Conservation (phyloP, 2,888 invertebrate species). For the Mesodorylaimus sp. region DNA sequence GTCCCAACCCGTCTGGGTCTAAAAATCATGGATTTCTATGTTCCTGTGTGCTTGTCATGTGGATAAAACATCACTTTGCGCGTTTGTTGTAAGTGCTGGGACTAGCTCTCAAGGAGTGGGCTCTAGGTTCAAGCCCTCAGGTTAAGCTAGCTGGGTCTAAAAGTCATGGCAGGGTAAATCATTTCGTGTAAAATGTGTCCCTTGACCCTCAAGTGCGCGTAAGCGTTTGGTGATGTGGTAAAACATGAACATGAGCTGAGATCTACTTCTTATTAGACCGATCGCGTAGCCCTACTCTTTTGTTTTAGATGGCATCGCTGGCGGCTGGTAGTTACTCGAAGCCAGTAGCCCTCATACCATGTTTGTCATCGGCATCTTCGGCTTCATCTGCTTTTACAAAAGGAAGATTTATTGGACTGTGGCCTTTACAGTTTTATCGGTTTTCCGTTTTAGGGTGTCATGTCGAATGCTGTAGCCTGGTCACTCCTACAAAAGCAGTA, state of each 20-base stretch:
- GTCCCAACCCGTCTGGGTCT: slow-evolving; percentile 2
- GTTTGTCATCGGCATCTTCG: slow-evolving; percentile 90
- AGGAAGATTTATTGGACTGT: not conserved
- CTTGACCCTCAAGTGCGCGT: no score
- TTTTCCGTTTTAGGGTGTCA: slow-evolving; percentile 52
- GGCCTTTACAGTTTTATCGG: not conserved
- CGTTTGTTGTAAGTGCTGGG: no score
- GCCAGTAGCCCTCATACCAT: slow-evolving; percentile 78
- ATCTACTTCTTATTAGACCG: no score
- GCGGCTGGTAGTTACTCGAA: slow-evolving; percentile 90
- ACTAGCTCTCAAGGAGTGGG: no score
- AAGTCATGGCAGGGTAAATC: no score
- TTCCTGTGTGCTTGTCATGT: slow-evolving; percentile 9
- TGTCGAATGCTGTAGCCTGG: slow-evolving; percentile 89
- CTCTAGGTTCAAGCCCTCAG: no score
- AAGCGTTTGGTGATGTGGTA: no score
- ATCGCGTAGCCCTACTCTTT: no score
- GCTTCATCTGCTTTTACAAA: slow-evolving; percentile 78
- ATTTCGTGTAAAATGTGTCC: no score
- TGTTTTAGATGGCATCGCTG: slow-evolving; percentile 75
- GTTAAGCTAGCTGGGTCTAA: no score
- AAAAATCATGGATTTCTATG: slow-evolving; percentile 18
- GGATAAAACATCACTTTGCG: no score
- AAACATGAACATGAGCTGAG: no score
- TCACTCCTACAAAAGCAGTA: slow-evolving; percentile 69